Percentiles rank a stretch among this genome's conserved stretches.
These are phyloP conservation scores for Drosophila repletoides DNA, from an alignment of 1,140 invertebrate species.

Conservation along the genomic window DNA sequence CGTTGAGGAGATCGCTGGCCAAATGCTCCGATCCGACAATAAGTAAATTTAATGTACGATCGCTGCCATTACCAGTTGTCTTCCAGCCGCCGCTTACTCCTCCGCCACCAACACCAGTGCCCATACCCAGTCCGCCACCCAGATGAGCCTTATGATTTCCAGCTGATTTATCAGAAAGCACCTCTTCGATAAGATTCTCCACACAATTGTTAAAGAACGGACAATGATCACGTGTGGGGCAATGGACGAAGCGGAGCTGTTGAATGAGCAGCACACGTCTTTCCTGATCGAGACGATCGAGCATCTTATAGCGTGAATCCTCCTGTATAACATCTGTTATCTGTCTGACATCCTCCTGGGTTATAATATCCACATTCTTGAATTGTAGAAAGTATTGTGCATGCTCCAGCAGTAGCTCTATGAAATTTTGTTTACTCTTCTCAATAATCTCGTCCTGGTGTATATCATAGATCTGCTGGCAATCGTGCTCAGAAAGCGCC, in stretches of 20 bases:
- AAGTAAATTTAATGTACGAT: slow-evolving; percentile 89
- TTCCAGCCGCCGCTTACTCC: slow-evolving; percentile 75
- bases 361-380: slow-evolving; percentile 95
- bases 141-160: slow-evolving; percentile 78
- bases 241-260: slow-evolving; percentile 97
- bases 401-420: slow-evolving; percentile 96
- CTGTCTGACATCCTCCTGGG: slow-evolving; percentile 96
- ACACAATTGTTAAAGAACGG: slow-evolving; percentile 95
- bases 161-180: slow-evolving; percentile 86
- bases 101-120: slow-evolving; percentile 84
- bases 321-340: slow-evolving; percentile 96
- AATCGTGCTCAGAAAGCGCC: slow-evolving; percentile 93
- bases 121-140: slow-evolving; percentile 84
- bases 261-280: slow-evolving; percentile 96
- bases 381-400: slow-evolving; percentile 97
- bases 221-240: slow-evolving; percentile 96
- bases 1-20: slow-evolving; percentile 89
- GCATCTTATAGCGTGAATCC: slow-evolving; percentile 96
- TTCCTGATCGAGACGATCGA: slow-evolving; percentile 96
- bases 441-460: slow-evolving; percentile 96
- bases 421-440: slow-evolving; percentile 95
- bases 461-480: slow-evolving; percentile 96
- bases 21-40: slow-evolving; percentile 90
- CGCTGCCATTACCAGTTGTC: slow-evolving; percentile 72
- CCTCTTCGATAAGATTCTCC: slow-evolving; percentile 91